Conservation (phyloP, 2,113 vertebrate species). For the Rhinolophus sinicus region DNA sequence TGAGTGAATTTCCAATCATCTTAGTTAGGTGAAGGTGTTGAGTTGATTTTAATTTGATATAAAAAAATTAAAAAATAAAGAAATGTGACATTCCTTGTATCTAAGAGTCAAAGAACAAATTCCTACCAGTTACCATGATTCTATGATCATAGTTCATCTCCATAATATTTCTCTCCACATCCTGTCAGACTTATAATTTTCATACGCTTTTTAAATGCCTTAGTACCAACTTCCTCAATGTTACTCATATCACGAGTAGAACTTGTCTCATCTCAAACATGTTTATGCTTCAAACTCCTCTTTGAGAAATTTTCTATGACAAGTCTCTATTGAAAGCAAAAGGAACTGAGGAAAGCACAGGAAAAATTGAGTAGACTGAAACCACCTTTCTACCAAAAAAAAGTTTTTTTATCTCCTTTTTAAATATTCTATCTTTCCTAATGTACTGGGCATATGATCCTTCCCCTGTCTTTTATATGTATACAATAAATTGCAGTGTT, state of each 20-base stretch:
- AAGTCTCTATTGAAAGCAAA: constrained; percentile 13
- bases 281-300: background rate
- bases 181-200: background rate
- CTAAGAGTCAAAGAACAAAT: background rate
- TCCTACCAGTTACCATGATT: background rate
- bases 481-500: background rate
- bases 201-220: background rate
- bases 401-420: constrained; percentile 8
- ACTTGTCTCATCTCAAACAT: background rate
- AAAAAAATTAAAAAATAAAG: background rate
- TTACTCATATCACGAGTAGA: background rate
- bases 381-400: background rate
- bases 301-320: background rate
- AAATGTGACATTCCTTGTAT: background rate
- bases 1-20: background rate
- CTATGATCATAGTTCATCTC: background rate
- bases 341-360: background rate
- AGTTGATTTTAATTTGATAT: background rate
- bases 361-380: background rate
- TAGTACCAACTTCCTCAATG: background rate
- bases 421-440: background rate
- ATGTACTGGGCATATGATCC: background rate
- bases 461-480: background rate
- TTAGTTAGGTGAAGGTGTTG: background rate
- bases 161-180: background rate